Base-by-base conservation (phyloP, 1,140 invertebrate species). In the Coenobita brevimanus region DNA sequence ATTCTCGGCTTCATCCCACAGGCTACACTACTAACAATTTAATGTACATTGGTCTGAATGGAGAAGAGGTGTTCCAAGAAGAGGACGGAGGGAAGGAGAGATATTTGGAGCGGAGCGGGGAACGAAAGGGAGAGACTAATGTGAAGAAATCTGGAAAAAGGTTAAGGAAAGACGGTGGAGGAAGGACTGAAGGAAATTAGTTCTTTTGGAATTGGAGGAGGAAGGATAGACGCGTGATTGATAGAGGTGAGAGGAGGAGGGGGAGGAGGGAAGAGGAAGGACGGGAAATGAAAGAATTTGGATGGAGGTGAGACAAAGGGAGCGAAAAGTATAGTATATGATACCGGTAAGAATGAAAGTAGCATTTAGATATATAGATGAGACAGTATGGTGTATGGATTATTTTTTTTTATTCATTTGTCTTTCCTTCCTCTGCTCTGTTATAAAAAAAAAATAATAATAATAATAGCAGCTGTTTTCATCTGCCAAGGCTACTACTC, bases 41-140 rank as follows among this genome's bases (percentile, higher is more conserved):
- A 24, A 33, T 88, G 30, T 67, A 33, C 17, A 73, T 17, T 17
- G 33, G 33, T 30, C 21, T 17, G 69, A 33, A 30, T 17, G 24
- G 33, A 30, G 33, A 73, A 30, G 33, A 30, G 33, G 69, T 17
- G 33, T 17, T 17, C 21, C 17, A 73, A 30, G 33, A 73, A 30
- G 69, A 36, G 33, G 33, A 73, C 17, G 33, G 73, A 79, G 64
- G 76, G 41, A 78, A 67, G 64, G 30, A 54, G 62, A 50, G 46
- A 36, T 69, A 62, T 46, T 50, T 46, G 46, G 24, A 46, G 17
- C 8, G 8, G 24, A 13, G 21, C 76, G 71, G 38, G 24, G 71
- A 36, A 71, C n/a, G 57, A 62, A 24, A 62, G 57, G 27, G 57
- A 62, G 57, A 62, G 57, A 62, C 17, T n/a, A 24, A 62, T 17